Conservation (phyloP, 2,113 vertebrate species). For the Nothocercus nigrocapillus region DNA sequence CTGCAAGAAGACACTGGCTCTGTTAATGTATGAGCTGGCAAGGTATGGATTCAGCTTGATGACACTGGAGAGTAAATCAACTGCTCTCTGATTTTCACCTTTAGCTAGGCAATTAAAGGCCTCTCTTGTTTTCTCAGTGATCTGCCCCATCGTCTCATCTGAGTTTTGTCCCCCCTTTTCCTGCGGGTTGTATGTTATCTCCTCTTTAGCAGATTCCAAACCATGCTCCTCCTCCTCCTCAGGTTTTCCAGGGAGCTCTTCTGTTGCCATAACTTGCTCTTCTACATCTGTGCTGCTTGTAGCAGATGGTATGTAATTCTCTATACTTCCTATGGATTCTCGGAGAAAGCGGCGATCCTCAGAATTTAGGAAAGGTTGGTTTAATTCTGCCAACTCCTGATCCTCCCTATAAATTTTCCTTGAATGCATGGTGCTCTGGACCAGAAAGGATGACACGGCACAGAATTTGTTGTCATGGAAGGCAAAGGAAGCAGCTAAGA, state of each 20-base stretch:
- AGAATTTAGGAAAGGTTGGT: not conserved
- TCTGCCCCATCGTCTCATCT: not conserved
- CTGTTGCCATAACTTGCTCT: not conserved
- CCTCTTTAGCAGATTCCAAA: not conserved
- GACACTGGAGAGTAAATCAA: conserved; percentile 85
- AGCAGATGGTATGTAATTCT: not conserved
- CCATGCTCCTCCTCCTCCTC: not conserved
- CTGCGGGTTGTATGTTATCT: not conserved
- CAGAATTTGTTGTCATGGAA: not conserved
- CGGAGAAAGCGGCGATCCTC: not conserved
- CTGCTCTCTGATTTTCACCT: conserved; percentile 83
- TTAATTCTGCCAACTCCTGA: not conserved
- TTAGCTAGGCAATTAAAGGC: not conserved
- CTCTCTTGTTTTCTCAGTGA: not conserved
- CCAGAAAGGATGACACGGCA: not conserved
- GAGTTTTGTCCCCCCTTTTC: not conserved
- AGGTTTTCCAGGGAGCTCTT: not conserved
- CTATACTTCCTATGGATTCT: not conserved
- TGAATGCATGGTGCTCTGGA: not conserved
- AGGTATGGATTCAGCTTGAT: conserved; percentile 85
- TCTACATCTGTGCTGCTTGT: not conserved
- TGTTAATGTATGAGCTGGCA: conserved; percentile 86
- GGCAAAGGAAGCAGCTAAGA: not conserved
- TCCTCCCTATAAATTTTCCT: not conserved
- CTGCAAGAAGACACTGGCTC: conserved; percentile 87